Evolutionary conservation across 2,888 invertebrate species (phyloP), one percentile per base, ranked within the genome.

Genomic region (Rhagium mordax): DNA sequence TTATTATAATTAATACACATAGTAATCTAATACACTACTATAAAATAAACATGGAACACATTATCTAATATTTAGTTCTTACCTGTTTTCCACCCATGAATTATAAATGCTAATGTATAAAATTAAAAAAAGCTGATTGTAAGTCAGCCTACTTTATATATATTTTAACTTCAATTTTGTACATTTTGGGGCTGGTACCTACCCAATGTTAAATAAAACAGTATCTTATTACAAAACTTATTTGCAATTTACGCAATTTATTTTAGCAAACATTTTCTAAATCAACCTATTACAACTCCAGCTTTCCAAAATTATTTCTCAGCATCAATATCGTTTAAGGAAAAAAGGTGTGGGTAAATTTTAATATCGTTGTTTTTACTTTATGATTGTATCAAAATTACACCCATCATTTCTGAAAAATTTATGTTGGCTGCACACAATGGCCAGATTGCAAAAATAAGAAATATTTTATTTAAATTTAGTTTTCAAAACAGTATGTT

Each of bases 1-100:
- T 55, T 53, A 61, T 61, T 61, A 20, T 61, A 59, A 59, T 59
- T 59, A 16, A 27, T 27, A 59, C 13, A 59, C 33, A 59, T 33
- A 51, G 18, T 59, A 27, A 59, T 59, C 41, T 41, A 41, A 41
- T n/a, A 41, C 13, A 13, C 41, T 41, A 41, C 41, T 41, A n/a
- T n/a, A n/a, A 41, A 41, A 41, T 41, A 41, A 41, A 41, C 41
- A 41, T 41, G n/a, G 41, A 41, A 41, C 41, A 41, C 13, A 41
- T 41, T 41, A 41, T 41, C 41, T n/a, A 41, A 41, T 41, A 41
- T n/a, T 41, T 41, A n/a, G 4, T 41, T 41, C n/a, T 15, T 41
- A 41, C 4, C n/a, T 3, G 41, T 41, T 41, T 41, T n/a, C n/a
- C 41, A 3, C 1, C n/a, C 41, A 41, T 41, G n/a, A 13, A 41